phyloP scores from a whole-genome alignment of 2,113 vertebrate species.

The Lampris megalopsis region DNA sequence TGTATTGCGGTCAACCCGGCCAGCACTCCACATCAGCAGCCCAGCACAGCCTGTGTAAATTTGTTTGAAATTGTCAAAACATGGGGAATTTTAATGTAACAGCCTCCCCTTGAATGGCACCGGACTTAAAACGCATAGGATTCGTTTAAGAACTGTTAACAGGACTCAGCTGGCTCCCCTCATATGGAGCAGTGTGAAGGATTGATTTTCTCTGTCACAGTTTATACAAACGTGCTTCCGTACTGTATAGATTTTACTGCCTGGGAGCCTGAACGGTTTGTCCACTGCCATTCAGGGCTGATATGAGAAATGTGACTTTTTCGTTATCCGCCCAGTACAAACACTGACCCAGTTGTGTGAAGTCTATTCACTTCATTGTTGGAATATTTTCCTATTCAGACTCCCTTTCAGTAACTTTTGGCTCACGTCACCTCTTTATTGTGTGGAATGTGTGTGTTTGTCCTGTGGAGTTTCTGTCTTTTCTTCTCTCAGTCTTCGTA shows the following conservation, averaged over 20 bases:
- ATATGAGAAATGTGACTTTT: slow-evolving; percentile 11
- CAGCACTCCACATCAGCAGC: slow-evolving; percentile 35
- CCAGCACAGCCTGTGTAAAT: slow-evolving; percentile 46
- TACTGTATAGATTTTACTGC: slow-evolving; percentile 65
- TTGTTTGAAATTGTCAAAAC: slow-evolving; percentile 79
- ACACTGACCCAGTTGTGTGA: slow-evolving; percentile 9
- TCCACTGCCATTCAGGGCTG: slow-evolving; percentile 42
- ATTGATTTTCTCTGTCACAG: slow-evolving; percentile 74
- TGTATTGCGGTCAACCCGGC: slow-evolving; percentile 42
- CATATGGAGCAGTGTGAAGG: slow-evolving; percentile 68
- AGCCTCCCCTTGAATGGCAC: slow-evolving; percentile 63
- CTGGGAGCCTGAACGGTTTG: slow-evolving; percentile 39
- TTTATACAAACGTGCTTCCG: slow-evolving; percentile 75
- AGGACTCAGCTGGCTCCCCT: slow-evolving; percentile 73
- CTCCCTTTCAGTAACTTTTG: slow-evolving; percentile 28
- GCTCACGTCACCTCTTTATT: not conserved
- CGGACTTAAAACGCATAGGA: slow-evolving; percentile 67
- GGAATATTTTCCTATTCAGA: slow-evolving; percentile 38
- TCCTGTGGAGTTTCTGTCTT: not conserved
- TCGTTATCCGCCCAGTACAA: slow-evolving; percentile 1
- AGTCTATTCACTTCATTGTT: slow-evolving; percentile 14
- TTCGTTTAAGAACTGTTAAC: slow-evolving; percentile 74
- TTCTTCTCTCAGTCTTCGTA: not conserved
- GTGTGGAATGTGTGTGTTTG: slow-evolving; percentile 16
- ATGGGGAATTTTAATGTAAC: slow-evolving; percentile 68